A percentile compares a stretch with the other conserved stretches of the same genome.
These are phyloP conservation scores for Alethe castanea DNA, from an alignment of 2,113 vertebrate genomes.

Conservation along the genomic window DNA sequence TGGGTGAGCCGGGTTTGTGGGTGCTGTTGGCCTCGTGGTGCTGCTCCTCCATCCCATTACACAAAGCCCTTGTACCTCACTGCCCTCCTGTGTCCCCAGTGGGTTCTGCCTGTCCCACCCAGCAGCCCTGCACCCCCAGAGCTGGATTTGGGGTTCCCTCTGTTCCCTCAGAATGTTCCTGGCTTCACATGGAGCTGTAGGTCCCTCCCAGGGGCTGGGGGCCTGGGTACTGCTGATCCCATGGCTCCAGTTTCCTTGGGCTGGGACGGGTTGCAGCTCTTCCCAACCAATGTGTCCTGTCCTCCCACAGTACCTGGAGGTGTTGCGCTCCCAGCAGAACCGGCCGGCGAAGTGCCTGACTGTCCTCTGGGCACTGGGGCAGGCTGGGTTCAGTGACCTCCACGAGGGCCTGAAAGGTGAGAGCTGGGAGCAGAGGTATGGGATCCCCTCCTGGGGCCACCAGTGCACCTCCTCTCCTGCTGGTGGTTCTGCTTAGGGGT, in stretches of 20 bases:
- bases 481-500: accelerated
- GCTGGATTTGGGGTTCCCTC: not conserved
- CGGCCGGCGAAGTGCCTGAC: constrained; percentile 86
- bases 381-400: constrained; percentile 87
- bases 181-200: not conserved
- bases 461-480: accelerated
- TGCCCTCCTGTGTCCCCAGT: accelerated
- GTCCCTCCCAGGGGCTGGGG: not conserved
- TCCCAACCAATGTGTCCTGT: accelerated
- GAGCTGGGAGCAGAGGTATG: accelerated
- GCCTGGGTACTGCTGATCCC: accelerated
- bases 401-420: constrained; percentile 88
- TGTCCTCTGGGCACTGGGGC: constrained; percentile 94
- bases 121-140: not conserved
- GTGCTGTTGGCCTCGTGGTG: no score
- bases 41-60: accelerated
- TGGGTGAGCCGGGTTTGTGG: accelerated
- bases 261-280: not conserved
- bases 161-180: not conserved
- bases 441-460: not conserved
- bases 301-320: constrained; percentile 83
- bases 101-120: not conserved
- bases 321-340: constrained; percentile 88
- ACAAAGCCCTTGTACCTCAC: not conserved
- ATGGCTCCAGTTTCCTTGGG: not conserved